Evolutionary conservation across 2,797 vertebrate genomes (phyloP), one percentile per base, ranked within the genome.

Genomic region (Acridotheres tristis): DNA sequence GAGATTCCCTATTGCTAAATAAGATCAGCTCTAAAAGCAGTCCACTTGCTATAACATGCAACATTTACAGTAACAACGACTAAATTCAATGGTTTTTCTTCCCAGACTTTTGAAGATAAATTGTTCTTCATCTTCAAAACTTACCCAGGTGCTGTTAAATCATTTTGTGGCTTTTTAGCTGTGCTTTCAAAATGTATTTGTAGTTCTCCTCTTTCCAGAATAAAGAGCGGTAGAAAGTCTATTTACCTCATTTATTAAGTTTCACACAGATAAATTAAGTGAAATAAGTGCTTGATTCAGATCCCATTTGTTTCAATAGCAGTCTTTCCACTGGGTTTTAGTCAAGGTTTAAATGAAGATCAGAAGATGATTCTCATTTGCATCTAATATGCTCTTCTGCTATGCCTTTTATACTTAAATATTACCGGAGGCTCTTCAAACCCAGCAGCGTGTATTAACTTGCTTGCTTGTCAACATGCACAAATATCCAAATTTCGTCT

Each of bases 51-150:
- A 42, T 63, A 53, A 93, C 92, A 73, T 88, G 95, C 92, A 95
- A 53, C 67, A 57, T 78, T 90, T 76, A 21, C 69, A 92, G 67
- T 62, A 29, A 18, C 27, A 7, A 55, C 10, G 4, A 85, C 85
- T 81, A 83, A 65, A 67, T 92, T 90, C 67, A 43, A 10, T 50
- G 76, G 9, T 75, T 91, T 88, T 94, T 63, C 66, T 92, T 92
- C 78, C 63, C 72, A 93, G 81, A 92, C 91, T 91, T 96, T 95
- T 90, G 89, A 95, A 95, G 94, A 82, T 96, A 90, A 96, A 94
- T 94, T 76, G 48, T 69, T 86, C 42, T 94, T 73, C 50, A 7
- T 78, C 92, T 97, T 95, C 94, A 94, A 90, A 96, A 93, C 82
- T 73, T 86, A 85, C 30, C 85, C 85, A 95, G 89, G 71, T 94